phyloP scores from a whole-genome alignment of 2,888 invertebrate genomes.

The Anoplius nigerrimus region DNA sequence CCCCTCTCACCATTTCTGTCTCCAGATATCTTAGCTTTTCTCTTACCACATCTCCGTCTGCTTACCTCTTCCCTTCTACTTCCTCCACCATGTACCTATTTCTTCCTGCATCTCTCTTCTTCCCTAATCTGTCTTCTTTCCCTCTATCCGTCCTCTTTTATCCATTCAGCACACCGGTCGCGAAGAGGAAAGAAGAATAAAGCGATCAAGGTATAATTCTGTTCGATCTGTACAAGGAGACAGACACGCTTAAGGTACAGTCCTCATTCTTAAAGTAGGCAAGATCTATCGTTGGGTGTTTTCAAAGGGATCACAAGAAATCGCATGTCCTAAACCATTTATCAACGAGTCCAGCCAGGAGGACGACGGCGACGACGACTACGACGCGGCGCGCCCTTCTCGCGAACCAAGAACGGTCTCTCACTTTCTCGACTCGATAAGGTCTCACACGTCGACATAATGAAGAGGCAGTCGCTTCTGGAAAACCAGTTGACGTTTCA shows the following conservation, averaged over 20 bases:
- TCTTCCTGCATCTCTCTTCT: conserved; percentile 10
- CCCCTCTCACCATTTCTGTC: no score
- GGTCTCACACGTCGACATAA: conserved; percentile 46
- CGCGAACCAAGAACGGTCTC: conserved; percentile 19
- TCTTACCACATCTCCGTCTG: no score
- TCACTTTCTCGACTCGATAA: conserved; percentile 41
- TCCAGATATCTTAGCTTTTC: no score
- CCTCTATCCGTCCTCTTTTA: neutral
- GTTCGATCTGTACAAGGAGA: conserved; percentile 20
- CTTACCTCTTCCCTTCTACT: conserved; percentile 1
- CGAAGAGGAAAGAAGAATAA: conserved; percentile 25
- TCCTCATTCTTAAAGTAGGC: conserved; percentile 47
- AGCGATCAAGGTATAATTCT: conserved; percentile 24
- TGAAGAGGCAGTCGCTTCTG: conserved; percentile 52
- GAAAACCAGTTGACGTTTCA: conserved; percentile 52
- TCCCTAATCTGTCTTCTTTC: conserved; percentile 15
- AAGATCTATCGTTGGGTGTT: conserved; percentile 52
- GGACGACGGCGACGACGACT: no score
- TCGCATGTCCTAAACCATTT: conserved; percentile 59
- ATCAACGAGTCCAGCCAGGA: conserved; percentile 55
- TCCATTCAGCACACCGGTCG: neutral
- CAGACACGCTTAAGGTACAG: conserved; percentile 32
- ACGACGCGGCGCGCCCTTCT: conserved; percentile 44
- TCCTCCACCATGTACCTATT: conserved; percentile 9
- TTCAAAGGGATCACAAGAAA: conserved; percentile 55